Evolutionary conservation across 2,797 vertebrate species (phyloP), one percentile per base, ranked within the genome.

Genomic region (Pachyuromys duprasi): DNA sequence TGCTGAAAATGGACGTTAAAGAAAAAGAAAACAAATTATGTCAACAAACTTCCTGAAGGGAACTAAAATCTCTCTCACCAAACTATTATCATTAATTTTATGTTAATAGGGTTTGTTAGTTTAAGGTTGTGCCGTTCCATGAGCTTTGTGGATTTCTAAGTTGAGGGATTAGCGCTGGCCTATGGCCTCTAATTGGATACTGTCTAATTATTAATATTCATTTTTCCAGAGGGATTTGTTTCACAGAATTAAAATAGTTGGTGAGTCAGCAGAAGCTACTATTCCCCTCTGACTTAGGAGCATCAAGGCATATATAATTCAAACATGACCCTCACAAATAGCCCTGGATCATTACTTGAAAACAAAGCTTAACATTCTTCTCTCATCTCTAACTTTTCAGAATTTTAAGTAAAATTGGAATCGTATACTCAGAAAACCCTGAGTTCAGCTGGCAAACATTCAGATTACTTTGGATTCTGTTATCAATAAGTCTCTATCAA

Each of bases 121-220:
- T 94, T 96, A 83, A 93, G 45, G 95, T 91, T 92, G 36, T 72
- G 87, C 94, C 75, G 83, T 89, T 94, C 67, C 67, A 79, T 87
- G 75, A 70, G 81, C 95, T 95, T 93, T 95, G 94, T 94, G 90
- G 78, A 89, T 96, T 96, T 97, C 94, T 89, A 74, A 96, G 89
- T 95, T 92, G 60, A 97, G 81, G 96, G 94, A 97, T 96, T 96
- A 97, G 70, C 96, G 95, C 89, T 97, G 78, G 94, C 74, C 90
- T 87, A 84, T 96, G 92, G 94, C 79, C 90, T 62, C 94, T 97
- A 98, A 98, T 97, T 97, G 97, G 96, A 95, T 97, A 96, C 93
- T 96, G 92, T 95, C 94, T 96, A 97, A 97, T 95, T 97, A 96
- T 97, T 97, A 97, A 97, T 96, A 95, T 97, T 95, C 94, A 92